These are phyloP conservation scores for Erpetoichthys calabaricus DNA, from an alignment of 2,797 vertebrate genomes.

Conservation along the genomic window DNA sequence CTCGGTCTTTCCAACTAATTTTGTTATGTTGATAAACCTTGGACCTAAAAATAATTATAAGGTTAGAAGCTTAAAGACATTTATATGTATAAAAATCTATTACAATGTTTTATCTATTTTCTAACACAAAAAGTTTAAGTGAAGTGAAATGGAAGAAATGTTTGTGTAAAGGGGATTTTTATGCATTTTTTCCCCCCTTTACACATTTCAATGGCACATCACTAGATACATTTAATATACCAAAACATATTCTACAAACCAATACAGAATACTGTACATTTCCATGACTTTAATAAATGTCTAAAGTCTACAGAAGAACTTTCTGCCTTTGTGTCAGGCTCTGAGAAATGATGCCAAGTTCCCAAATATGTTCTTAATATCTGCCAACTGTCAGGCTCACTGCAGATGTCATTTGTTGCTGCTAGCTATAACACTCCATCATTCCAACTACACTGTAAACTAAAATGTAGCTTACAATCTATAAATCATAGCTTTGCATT, in stretches of 20 bases:
- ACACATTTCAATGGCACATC: background rate
- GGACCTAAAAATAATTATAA: no score
- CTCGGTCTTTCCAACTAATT: no score
- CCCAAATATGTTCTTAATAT: constrained; percentile 20
- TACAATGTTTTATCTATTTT: no score
- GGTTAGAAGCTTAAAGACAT: no score
- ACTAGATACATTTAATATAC: background rate
- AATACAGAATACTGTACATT: background rate
- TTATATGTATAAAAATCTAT: no score
- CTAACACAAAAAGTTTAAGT: no score
- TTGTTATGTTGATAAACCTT: no score
- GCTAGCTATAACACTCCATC: constrained; percentile 28
- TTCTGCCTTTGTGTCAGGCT: constrained; percentile 23
- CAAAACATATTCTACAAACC: background rate
- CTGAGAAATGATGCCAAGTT: constrained; percentile 22
- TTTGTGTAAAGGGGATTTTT: no score
- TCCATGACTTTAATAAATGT: constrained; percentile 25
- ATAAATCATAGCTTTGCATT: constrained; percentile 23
- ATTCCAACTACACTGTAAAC: constrained; percentile 23
- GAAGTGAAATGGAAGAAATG: no score
- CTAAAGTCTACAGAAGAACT: constrained; percentile 20
- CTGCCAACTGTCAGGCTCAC: constrained; percentile 26
- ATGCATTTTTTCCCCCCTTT: no score
- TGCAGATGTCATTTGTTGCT: constrained; percentile 27
- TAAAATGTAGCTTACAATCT: constrained; percentile 18